Conservation (phyloP, 2,888 invertebrate species). For the Eristalis arbustorum region DNA sequence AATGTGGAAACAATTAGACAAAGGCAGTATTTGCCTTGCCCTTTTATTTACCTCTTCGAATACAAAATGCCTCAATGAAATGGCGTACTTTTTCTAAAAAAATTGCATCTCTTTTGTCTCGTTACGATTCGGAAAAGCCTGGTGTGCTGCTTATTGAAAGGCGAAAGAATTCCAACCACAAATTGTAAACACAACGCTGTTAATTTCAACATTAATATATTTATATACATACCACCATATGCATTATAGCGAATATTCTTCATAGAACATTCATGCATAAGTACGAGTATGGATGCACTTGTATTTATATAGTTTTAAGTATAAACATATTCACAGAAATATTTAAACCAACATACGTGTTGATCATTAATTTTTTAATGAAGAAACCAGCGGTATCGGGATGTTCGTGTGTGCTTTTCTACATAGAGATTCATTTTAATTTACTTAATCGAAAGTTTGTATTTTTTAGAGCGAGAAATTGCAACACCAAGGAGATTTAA, state of each 20-base stretch:
- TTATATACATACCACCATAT: not conserved
- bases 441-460: conserved; percentile 48
- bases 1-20: conserved; percentile 10
- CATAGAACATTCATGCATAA: not conserved
- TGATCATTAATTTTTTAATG: conserved; percentile 49
- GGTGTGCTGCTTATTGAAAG: conserved; percentile 15
- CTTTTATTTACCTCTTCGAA: conserved; percentile 14
- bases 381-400: conserved; percentile 2
- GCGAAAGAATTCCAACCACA: conserved; percentile 21
- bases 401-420: not conserved
- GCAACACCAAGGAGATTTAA: conserved; percentile 25
- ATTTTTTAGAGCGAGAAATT: conserved; percentile 55
- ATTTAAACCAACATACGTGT: not conserved
- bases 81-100: conserved; percentile 27
- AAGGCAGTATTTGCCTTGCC: conserved; percentile 15
- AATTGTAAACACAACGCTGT: conserved; percentile 22
- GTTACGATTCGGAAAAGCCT: conserved; percentile 4
- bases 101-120: conserved; percentile 19
- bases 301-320: not conserved
- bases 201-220: conserved; percentile 27
- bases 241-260: not conserved
- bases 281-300: not conserved
- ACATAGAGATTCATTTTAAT: conserved; percentile 37
- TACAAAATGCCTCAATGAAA: conserved; percentile 40
- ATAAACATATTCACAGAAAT: not conserved